Conservation (phyloP, 2,113 vertebrate species). For the Xiphophorus couchianus region DNA sequence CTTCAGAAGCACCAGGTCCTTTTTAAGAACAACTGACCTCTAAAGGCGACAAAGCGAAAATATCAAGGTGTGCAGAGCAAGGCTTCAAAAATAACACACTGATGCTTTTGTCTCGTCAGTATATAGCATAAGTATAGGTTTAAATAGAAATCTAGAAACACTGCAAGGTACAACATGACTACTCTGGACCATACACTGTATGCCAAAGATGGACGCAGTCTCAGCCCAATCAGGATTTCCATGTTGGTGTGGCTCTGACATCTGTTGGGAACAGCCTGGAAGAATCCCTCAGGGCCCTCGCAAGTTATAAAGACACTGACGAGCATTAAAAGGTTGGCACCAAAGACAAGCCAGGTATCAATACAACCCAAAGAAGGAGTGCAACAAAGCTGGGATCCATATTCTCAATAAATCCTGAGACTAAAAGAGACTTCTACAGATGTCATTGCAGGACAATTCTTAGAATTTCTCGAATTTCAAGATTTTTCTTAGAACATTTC, state of each 20-base stretch:
- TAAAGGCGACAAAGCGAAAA: background rate
- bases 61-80: background rate
- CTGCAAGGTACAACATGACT: background rate
- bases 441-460: too few relatives aligned
- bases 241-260: too few relatives aligned
- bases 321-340: too few relatives aligned
- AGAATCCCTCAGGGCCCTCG: too few relatives aligned
- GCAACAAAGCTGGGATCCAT: too few relatives aligned
- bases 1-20: background rate
- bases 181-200: background rate
- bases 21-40: background rate
- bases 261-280: background rate
- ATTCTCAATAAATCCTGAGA: too few relatives aligned
- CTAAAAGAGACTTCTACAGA: too few relatives aligned
- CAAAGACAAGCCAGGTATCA: too few relatives aligned
- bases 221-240: background rate
- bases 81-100: background rate
- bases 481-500: too few relatives aligned
- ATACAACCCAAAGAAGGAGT: too few relatives aligned
- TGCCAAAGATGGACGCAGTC: background rate
- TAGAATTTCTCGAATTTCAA: too few relatives aligned
- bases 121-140: background rate
- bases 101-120: conserved; percentile 16
- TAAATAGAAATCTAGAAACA: background rate
- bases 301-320: too few relatives aligned